Base-by-base conservation (phyloP, 2,888 invertebrate species). In the Pandemis corylana region DNA sequence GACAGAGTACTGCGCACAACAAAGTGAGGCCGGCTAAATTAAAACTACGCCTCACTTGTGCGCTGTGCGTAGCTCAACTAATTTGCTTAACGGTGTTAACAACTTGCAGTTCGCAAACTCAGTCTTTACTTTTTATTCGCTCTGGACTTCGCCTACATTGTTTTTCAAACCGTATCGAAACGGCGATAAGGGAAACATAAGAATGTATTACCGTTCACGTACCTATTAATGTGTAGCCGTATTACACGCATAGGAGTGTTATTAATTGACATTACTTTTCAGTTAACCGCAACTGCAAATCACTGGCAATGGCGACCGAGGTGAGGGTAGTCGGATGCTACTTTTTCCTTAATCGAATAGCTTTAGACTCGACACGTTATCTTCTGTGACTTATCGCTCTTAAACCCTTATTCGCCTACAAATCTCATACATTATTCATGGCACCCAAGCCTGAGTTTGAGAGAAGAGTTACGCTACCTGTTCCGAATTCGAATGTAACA, bases 391-490 rank as follows among this genome's bases (percentile, higher is more conserved):
- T 76, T 72, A 72, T 69, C 62, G 56, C 49, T 72, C 68, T 69
- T 69, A 72, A 69, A 71, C 42, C 65, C 71, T 28, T 36, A 56
- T 46, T 20, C 72, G 72, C 67, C 75, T 71, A 62, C 72, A 64
- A 76, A 73, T 72, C 72, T 77, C 76, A 79, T 78, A 66, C 44
- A 78, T 77, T 75, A 79, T 78, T 79, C 77, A 79, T 76, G 41
- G 46, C 53, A 74, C 71, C 73, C 67, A 10, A 71, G 71, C 46
- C 64, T 71, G 59, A 76, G 66, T 78, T 75, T 72, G 63, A 20
- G 44, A 59, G 61, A 73, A 77, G 77, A 81, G 68, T 77, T 77
- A 73, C 76, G 75, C 80, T 81, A 81, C 78, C 76, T 76, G 77
- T 75, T 77, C 65, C 53, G 64, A 72, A 75, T 67, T 72, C 61